Percentiles rank a stretch among this genome's conserved stretches.
Conservation (phyloP, 2,888 invertebrate species). For the Epinotia demarniana region DNA sequence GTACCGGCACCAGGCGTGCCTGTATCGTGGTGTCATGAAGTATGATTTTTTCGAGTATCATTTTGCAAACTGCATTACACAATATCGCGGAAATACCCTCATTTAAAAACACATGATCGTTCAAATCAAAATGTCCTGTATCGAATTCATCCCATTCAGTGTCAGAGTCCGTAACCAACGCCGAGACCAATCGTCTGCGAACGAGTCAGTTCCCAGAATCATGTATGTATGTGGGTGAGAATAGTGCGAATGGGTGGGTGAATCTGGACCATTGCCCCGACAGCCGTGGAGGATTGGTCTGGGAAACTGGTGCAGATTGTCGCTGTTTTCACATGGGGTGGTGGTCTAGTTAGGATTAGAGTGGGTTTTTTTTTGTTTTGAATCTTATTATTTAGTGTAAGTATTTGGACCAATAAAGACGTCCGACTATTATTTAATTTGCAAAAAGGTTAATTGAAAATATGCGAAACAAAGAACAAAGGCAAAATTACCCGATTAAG, state of each 20-base stretch:
- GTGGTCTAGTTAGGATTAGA: constrained; percentile 23
- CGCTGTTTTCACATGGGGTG: constrained; percentile 41
- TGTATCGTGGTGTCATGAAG: no score
- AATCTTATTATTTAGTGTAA: not conserved
- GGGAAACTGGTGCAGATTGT: constrained; percentile 66
- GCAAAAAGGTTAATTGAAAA: no score
- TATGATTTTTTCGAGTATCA: no score
- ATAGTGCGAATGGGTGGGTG: constrained; percentile 55
- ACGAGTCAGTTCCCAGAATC: constrained; percentile 48
- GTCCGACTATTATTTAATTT: no score
- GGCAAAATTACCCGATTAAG: no score
- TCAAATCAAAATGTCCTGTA: constrained; percentile 27
- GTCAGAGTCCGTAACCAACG: constrained; percentile 30
- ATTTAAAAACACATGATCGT: constrained; percentile 14
- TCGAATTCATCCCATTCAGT: constrained; percentile 17
- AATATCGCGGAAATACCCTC: not conserved
- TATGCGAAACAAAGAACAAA: no score
- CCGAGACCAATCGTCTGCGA: constrained; percentile 41
- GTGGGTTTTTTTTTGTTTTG: not conserved
- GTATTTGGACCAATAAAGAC: not conserved
- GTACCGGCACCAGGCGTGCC: no score
- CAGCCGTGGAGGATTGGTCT: constrained; percentile 66
- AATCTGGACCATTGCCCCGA: constrained; percentile 58
- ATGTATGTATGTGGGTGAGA: constrained; percentile 49
- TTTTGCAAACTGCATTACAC: not conserved